A percentile compares a stretch with the other conserved stretches of the same genome.
phyloP scores from a whole-genome alignment of 2,888 invertebrate genomes.

The Hyppa rectilinea region DNA sequence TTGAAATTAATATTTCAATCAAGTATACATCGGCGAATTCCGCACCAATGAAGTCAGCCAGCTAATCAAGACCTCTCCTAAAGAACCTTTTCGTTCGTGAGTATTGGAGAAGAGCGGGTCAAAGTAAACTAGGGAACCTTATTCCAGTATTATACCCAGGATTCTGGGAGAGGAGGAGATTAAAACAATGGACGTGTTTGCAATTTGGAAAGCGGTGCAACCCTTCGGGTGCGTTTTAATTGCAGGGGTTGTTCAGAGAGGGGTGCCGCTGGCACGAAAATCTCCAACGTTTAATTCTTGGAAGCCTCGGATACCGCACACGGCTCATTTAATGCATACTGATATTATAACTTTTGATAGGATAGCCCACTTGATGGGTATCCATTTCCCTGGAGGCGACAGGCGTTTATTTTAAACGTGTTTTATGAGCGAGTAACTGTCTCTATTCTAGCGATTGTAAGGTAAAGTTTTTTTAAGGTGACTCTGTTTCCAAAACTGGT shows the following conservation, averaged over 20 bases:
- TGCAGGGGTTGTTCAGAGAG: conserved; percentile 81
- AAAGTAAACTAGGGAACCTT: conserved; percentile 73
- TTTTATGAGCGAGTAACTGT: conserved; percentile 12
- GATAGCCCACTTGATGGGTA: conserved; percentile 49
- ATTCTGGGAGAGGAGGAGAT: conserved; percentile 83
- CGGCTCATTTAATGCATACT: conserved; percentile 79
- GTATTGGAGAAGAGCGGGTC: conserved; percentile 67
- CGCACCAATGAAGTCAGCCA: conserved; percentile 72
- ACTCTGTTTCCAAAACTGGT: neutral
- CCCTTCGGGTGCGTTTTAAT: conserved; percentile 89
- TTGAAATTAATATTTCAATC: conserved; percentile 85
- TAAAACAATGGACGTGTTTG: conserved; percentile 90
- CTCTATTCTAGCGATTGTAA: neutral
- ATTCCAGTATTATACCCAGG: conserved; percentile 82
- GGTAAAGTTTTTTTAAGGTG: neutral
- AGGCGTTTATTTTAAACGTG: conserved; percentile 18
- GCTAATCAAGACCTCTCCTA: conserved; percentile 67
- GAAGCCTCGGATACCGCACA: conserved; percentile 71
- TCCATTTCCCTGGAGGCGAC: conserved; percentile 36
- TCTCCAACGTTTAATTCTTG: conserved; percentile 80
- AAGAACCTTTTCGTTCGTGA: conserved; percentile 46
- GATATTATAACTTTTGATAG: conserved; percentile 73
- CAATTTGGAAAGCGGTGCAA: conserved; percentile 87
- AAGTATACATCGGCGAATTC: conserved; percentile 77
- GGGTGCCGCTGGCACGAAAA: conserved; percentile 74